Percentiles rank a stretch among this genome's conserved stretches.
phyloP scores from a whole-genome alignment of 1,140 invertebrate genomes.

The Diabrotica undecimpunctata region DNA sequence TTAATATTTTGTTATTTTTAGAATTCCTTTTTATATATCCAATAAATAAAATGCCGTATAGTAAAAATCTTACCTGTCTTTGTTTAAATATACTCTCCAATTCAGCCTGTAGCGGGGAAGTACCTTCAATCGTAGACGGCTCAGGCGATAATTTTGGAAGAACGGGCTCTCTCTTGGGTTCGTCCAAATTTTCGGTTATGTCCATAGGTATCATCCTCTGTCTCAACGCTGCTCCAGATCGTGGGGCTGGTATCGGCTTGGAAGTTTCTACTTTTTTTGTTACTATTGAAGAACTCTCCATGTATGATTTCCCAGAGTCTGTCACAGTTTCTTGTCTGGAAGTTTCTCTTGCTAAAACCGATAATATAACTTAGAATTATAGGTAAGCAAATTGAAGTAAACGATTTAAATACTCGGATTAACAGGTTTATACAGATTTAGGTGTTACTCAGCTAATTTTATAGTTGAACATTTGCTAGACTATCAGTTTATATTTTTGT shows the following conservation, averaged over 20 bases:
- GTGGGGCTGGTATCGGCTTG: constrained; percentile 32
- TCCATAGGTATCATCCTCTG: constrained; percentile 56
- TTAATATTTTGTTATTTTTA: too few relatives aligned
- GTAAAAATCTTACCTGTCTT: constrained; percentile 22
- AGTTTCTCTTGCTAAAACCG: too few relatives aligned
- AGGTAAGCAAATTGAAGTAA: too few relatives aligned
- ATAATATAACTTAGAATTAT: too few relatives aligned
- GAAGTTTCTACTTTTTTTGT: constrained; percentile 31
- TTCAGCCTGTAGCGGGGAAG: constrained; percentile 40
- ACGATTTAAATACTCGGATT: too few relatives aligned
- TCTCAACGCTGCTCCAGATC: constrained; percentile 48
- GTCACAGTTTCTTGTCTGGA: not conserved
- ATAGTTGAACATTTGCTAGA: too few relatives aligned
- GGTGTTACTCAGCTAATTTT: too few relatives aligned
- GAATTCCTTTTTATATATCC: too few relatives aligned
- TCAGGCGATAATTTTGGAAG: constrained; percentile 28
- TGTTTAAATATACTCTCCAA: constrained; percentile 40
- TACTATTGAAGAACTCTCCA: constrained; percentile 14
- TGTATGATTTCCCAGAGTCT: not conserved
- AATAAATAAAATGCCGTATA: too few relatives aligned
- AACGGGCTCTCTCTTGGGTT: constrained; percentile 12
- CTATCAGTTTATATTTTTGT: too few relatives aligned
- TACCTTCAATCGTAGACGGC: constrained; percentile 18
- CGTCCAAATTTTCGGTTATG: constrained; percentile 47
- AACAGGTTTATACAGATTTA: too few relatives aligned